Evolutionary conservation across 2,797 vertebrate species (phyloP), one percentile per base, ranked within the genome.

Genomic region (Sebastes goodei): DNA sequence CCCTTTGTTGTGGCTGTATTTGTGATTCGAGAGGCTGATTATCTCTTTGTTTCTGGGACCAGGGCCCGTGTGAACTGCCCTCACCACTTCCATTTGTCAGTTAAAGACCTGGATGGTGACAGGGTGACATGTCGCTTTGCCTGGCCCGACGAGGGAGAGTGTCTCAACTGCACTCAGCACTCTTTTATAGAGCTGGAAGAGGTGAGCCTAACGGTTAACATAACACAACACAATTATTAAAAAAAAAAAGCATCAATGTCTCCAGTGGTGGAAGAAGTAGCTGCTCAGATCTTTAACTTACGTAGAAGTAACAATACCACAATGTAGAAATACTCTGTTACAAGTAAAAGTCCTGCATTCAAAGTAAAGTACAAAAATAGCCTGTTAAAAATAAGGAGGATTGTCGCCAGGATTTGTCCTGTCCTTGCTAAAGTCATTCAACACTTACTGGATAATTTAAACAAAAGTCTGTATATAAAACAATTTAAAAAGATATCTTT

Each of bases 91-190:
- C 32, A 9, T 0, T 46, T 96, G 73, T 82, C 90, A 0, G 89
- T 93, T 14, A 94, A 87, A 71, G 96, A 96, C 66, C 66, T 88
- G 82, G 95, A 96, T 9, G 91, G 92, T 2, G 96, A 96, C 86
- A 74, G 2, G 52, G 89, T 96, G 9, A 89, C 46, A 9, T 96
- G 95, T 68, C 94, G 93, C 64, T 95, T 93, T 20, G 93, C 91
- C 7, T 62, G 15, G 0, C 61, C 74, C 0, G 78, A 90, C 2
- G 42, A 61, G 10, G 89, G 64, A 17, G 94, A 95, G 81, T 96
- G 94, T 56, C 1, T 64, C 10, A n/a, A 53, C 81, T 95, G 95
- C 63, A 1, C 63, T 9, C 87, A 5, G 11, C 89, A 90, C 56
- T 25, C 88, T 0, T 95, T 95, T 7, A 81, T 96, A 11, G 84